Base-by-base conservation (phyloP, 1,140 invertebrate species). In the Myzus persicae region DNA sequence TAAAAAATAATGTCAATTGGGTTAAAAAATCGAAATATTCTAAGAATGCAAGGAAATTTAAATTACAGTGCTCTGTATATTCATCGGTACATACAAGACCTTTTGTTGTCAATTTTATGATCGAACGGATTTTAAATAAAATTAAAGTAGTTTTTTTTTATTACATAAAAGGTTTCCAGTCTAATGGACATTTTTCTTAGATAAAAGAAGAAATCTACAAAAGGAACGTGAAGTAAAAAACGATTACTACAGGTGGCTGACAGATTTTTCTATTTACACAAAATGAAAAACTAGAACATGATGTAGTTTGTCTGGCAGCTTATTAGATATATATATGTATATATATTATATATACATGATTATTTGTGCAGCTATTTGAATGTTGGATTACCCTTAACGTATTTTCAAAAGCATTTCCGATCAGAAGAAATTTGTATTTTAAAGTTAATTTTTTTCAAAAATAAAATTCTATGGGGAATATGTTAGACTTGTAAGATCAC, bases 91-190 rank as follows among this genome's bases (percentile, higher is more conserved):
- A 76, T 8, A 22, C 9, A 38, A 59, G 42, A 59, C 38, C 38
- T 42, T 59, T 90, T 42, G 38, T 67, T 26, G 42, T 82, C 90
- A 81, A 81, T 91, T 91, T 91, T 44, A 81, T 44, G 54, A 91
- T 46, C 36, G 90, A 91, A 91, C 24, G 40, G 20, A 46, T 92
- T 91, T 82, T 82, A 36, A 92, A 92, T 48, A n/a, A 46, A 82
- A 92, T 82, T 38, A 82, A 48, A 48, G 26, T 24, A 24, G 22
- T 94, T 94, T 94, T 94, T 94, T 94, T 94, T 95, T 67, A 26
- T 90, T 76, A 31, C 18, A 44, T 44, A 76, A 92, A 82, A 76
- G 26, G 18, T 92, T 92, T 92, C 67, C 67, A 82, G 90, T 92
- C 90, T 48, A 82, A 92, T 36, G 90, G 90, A 82, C 40, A 91